Evolutionary conservation across 2,888 invertebrate genomes (phyloP).

Genomic region (Brachypterus glaber): DNA sequence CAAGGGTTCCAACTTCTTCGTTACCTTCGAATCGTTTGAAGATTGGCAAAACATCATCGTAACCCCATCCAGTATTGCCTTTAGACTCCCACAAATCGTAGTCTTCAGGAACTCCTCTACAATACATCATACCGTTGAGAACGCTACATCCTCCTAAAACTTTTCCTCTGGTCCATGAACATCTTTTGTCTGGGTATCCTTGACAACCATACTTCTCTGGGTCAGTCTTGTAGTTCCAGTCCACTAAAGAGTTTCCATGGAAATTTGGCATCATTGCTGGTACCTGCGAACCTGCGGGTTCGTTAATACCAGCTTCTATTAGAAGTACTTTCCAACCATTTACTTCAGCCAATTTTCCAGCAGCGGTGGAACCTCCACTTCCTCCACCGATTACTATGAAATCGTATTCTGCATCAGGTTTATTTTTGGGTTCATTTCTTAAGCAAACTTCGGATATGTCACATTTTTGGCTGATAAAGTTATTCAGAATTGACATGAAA

Average conservation of each 20-base stretch:
- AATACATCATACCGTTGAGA: conserved; percentile 52
- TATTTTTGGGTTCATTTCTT: conserved; percentile 42
- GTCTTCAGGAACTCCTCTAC: too few relatives aligned
- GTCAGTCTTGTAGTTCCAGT: conserved; percentile 56
- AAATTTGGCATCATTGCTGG: conserved; percentile 56
- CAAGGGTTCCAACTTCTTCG: too few relatives aligned
- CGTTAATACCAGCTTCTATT: conserved; percentile 63
- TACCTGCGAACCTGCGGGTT: conserved; percentile 51
- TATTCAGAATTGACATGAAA: conserved; percentile 57
- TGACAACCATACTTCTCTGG: conserved; percentile 52
- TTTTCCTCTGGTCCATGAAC: conserved; percentile 60
- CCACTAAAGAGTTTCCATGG: conserved; percentile 45
- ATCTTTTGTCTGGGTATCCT: conserved; percentile 45
- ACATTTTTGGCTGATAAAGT: conserved; percentile 51
- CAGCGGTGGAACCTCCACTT: conserved; percentile 55
- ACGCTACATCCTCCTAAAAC: conserved; percentile 57
- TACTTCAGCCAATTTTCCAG: conserved; percentile 55
- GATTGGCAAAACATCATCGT: too few relatives aligned
- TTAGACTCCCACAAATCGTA: too few relatives aligned
- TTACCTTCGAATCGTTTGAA: too few relatives aligned
- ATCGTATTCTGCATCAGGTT: conserved; percentile 49
- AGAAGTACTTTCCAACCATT: conserved; percentile 60
- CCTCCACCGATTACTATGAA: conserved; percentile 60
- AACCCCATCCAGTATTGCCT: too few relatives aligned
- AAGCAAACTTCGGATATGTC: conserved; percentile 51